Conservation (phyloP, 1,140 invertebrate genomes). For the Calephelis nemesis region DNA sequence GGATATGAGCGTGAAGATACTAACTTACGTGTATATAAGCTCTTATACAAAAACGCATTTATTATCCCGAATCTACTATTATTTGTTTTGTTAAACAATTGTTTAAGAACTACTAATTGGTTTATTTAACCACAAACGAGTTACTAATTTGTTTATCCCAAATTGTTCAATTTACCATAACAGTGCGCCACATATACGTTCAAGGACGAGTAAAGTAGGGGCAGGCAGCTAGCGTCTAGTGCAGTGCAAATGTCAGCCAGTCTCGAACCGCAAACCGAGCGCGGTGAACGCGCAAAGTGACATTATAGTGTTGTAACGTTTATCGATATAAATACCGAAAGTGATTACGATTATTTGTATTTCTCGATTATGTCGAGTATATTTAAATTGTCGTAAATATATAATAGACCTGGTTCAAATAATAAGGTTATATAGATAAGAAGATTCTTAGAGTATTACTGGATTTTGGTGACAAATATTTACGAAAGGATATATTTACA, state of each 20-base stretch:
- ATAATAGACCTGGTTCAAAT: too few species aligned
- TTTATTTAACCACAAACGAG: conserved; percentile 1
- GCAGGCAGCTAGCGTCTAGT: conserved; percentile 8
- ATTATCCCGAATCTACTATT: not conserved
- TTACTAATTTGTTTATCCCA: not conserved
- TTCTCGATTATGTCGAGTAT: not conserved
- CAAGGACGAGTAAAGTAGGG: conserved; percentile 34
- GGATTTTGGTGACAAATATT: too few species aligned
- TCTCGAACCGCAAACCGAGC: conserved; percentile 26
- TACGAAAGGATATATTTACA: too few species aligned
- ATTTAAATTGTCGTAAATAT: not conserved
- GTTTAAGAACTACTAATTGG: not conserved
- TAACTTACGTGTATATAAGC: too few species aligned
- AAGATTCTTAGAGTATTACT: too few species aligned
- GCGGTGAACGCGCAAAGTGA: conserved; percentile 27
- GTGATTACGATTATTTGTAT: conserved; percentile 17
- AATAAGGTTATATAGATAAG: too few species aligned
- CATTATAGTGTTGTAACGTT: conserved; percentile 29
- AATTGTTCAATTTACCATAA: conserved; percentile 24
- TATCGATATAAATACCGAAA: conserved; percentile 20
- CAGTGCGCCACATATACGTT: conserved; percentile 28
- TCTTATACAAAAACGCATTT: too few species aligned
- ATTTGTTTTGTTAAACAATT: not conserved
- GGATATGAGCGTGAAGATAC: too few species aligned
- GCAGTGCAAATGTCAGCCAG: conserved; percentile 27